Base-by-base conservation (phyloP, 2,888 invertebrate genomes). In the Beris morrisii region DNA sequence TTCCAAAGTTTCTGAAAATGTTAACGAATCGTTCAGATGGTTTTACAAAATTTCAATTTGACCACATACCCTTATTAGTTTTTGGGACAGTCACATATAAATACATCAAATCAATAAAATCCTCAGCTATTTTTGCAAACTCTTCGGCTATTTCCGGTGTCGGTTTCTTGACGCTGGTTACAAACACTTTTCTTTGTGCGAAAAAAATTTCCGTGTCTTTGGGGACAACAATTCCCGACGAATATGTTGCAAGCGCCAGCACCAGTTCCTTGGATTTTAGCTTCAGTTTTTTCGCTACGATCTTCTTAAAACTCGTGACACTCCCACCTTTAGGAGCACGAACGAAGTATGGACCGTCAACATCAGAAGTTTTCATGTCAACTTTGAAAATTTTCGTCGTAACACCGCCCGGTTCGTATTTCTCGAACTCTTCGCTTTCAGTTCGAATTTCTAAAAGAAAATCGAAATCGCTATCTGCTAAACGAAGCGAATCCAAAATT, bases 391-490 rank as follows among this genome's bases (percentile, higher is more conserved):
- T 86, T 78, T 86, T 87, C 73, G 79, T 73, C 6, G 79, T 82
- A 12, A 80, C 74, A 82, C 89, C 89, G 72, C 87, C 88, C 31
- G 84, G 82, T 73, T 83, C 83, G 75, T 88, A 89, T 4, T 81
- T 81, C 74, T 86, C 84, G 76, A 90, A 90, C 69, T 83, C 78
- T 71, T 84, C 84, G 74, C 84, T 84, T 70, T 84, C 84, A 5
- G 80, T 78, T 53, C 85, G 84, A 65, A 86, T 85, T 80, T 92
- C 91, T 71, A 92, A 76, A 68, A 91, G 78, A 72, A 90, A 84
- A 38, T 38, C 38, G 22, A 52, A 61, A 74, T 88, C 87, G 70
- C 82, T 82, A 76, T 83, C 70, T n/a, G 75, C 74, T 7, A 73
- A 72, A 30, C 76, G 46, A 1, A 83, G 80, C 61, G 77, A 74